phyloP scores from a whole-genome alignment of 2,113 vertebrate species.

The Campylomormyrus numenius region DNA sequence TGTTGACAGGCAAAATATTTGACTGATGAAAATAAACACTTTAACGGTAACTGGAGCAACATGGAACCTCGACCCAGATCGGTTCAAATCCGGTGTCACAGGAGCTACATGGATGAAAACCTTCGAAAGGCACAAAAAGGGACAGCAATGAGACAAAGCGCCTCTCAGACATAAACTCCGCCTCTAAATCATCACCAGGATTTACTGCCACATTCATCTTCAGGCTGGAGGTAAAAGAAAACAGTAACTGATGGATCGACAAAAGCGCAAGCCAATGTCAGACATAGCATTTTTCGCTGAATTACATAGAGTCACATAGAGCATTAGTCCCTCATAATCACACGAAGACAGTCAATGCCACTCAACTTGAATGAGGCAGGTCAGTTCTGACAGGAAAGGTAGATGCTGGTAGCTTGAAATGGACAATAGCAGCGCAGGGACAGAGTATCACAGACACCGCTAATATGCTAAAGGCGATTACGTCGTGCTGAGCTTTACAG shows the following conservation, averaged over 20 bases:
- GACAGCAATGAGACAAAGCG: not conserved
- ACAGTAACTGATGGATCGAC: not conserved
- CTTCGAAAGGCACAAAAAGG: not conserved
- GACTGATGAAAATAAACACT: not conserved
- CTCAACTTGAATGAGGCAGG: not conserved
- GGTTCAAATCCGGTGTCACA: not conserved
- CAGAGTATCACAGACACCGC: constrained; percentile 21
- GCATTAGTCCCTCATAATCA: not conserved
- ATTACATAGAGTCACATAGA: not conserved
- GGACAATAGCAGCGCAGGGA: not conserved
- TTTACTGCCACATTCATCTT: not conserved
- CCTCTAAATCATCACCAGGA: not conserved
- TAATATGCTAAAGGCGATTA: constrained; percentile 56
- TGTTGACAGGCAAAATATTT: not conserved
- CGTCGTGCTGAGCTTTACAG: constrained; percentile 54
- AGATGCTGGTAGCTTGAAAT: not conserved
- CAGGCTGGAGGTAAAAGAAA: not conserved
- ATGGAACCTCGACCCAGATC: not conserved
- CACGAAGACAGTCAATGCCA: not conserved
- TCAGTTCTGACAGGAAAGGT: not conserved
- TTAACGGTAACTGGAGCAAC: not conserved
- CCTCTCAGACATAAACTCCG: not conserved
- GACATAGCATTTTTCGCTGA: not conserved
- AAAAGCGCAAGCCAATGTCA: not conserved
- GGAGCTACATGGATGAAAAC: not conserved